Evolutionary conservation across 2,888 invertebrate species (phyloP), one percentile per base, ranked within the genome.

Genomic region (Erebia palarica): DNA sequence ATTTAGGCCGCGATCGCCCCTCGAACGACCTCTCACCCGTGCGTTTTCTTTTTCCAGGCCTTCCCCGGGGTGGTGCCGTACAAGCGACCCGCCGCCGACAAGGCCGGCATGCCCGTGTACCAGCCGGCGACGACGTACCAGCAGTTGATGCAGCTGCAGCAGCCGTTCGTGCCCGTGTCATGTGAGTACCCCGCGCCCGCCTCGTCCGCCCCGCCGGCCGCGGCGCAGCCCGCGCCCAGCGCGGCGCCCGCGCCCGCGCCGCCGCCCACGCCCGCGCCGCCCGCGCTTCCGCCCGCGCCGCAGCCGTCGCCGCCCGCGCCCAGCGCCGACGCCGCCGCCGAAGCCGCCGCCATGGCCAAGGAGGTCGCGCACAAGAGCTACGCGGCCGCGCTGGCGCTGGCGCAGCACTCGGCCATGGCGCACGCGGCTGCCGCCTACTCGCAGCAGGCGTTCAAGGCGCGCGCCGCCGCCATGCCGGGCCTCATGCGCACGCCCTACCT

Each of bases 101-200:
- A 99, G 94, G 98, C 98, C 89, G 98, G 98, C 89, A 95, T 99
- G 91, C 98, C 98, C 86, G 97, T 99, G 84, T 98, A 98, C 95
- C 98, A 98, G 94, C 97, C 98, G 88, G 96, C 96, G 88, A 97
- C 97, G 85, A 97, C 97, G 87, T 97, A 98, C 94, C 98, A 98
- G 94, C 98, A 98, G 94, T 96, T 98, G 94, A 97, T 98, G 96
- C 97, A 97, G 95, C 95, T 97, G 86, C 96, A 96, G 94, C 97
- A 98, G 96, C 98, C 98, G 93, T 98, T 97, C 95, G 98, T 98
- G 96, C 98, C 98, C 96, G 98, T 98, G 95, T 98, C 98, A 97
- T 98, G 98, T 98, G 98, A 98, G 98, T 98, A 97, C 96, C 95
- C 95, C 94, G 95, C 95, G 94, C 95, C 95, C 92, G 94, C 95